Conservation (phyloP, 2,888 invertebrate genomes). For the Corbicula japonica region DNA sequence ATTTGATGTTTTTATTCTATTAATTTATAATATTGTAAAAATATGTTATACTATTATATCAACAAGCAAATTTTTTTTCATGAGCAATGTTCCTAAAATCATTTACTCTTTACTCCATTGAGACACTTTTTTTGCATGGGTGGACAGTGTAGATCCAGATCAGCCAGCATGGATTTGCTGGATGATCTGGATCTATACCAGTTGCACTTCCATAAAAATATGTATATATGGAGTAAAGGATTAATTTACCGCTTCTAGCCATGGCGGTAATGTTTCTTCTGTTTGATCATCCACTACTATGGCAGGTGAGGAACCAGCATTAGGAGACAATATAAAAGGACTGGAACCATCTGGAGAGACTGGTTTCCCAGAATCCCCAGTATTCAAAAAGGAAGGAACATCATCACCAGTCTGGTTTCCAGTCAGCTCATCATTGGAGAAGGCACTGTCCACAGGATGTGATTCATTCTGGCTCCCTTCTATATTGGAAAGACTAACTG, state of each 20-base stretch:
- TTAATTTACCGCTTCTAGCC: constrained; percentile 70
- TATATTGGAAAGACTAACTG: constrained; percentile 8
- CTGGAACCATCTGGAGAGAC: constrained; percentile 58
- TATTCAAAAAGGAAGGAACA: constrained; percentile 22
- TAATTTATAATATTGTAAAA: too few relatives aligned
- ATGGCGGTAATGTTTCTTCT: constrained; percentile 59
- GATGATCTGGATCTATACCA: too few relatives aligned
- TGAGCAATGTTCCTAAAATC: too few relatives aligned
- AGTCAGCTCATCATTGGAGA: constrained; percentile 31
- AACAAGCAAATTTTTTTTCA: too few relatives aligned
- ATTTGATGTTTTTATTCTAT: too few relatives aligned
- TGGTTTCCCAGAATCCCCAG: constrained; percentile 69
- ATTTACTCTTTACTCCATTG: background rate
- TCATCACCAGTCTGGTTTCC: constrained; percentile 33
- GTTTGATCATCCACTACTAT: constrained; percentile 20
- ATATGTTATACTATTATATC: too few relatives aligned
- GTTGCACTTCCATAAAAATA: too few relatives aligned
- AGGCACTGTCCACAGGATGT: constrained; percentile 48
- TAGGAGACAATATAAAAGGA: constrained; percentile 39
- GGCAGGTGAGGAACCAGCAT: constrained; percentile 13
- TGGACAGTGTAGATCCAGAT: too few relatives aligned
- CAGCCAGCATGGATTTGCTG: too few relatives aligned
- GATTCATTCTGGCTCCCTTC: constrained; percentile 1
- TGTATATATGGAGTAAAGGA: background rate
- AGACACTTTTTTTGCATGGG: too few relatives aligned